Percentiles rank a stretch among this genome's conserved stretches.
These are phyloP conservation scores for Ptyas mucosa DNA, from an alignment of 2,113 vertebrate species.

Conservation along the genomic window DNA sequence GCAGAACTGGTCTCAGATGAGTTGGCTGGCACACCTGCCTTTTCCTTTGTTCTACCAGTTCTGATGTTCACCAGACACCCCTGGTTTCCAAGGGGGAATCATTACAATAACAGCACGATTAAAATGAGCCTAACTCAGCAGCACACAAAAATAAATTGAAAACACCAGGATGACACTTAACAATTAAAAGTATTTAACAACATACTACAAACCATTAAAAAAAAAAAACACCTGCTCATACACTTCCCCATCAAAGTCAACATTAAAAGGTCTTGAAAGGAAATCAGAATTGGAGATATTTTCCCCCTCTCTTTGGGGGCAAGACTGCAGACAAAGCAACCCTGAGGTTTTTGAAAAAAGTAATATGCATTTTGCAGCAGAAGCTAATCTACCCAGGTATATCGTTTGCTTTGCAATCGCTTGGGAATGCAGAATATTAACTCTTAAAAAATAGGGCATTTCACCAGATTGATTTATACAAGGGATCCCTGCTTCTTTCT, in stretches of 20 bases:
- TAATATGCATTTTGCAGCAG: not conserved
- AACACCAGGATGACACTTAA: not conserved
- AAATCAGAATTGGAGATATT: not conserved
- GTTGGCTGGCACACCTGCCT: not conserved
- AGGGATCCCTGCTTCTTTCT: too few relatives aligned
- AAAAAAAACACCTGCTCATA: not conserved
- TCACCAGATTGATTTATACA: not conserved
- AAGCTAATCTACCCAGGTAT: not conserved
- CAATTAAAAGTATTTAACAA: not conserved
- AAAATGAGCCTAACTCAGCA: not conserved
- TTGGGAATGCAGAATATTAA: not conserved
- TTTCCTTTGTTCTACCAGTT: not conserved
- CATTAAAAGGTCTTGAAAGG: not conserved
- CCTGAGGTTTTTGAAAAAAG: fast-evolving
- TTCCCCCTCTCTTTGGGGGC: not conserved
- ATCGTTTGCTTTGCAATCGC: not conserved
- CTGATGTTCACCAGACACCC: not conserved
- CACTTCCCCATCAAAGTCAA: not conserved
- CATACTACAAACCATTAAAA: not conserved
- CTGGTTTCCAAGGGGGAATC: not conserved
- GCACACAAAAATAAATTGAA: not conserved
- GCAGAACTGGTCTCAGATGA: not conserved
- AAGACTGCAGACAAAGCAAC: conserved; percentile 12
- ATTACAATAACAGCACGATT: not conserved
- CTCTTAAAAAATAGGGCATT: not conserved